Evolutionary conservation across 2,113 vertebrate species (phyloP).

Genomic region (Cryptotis parvus): DNA sequence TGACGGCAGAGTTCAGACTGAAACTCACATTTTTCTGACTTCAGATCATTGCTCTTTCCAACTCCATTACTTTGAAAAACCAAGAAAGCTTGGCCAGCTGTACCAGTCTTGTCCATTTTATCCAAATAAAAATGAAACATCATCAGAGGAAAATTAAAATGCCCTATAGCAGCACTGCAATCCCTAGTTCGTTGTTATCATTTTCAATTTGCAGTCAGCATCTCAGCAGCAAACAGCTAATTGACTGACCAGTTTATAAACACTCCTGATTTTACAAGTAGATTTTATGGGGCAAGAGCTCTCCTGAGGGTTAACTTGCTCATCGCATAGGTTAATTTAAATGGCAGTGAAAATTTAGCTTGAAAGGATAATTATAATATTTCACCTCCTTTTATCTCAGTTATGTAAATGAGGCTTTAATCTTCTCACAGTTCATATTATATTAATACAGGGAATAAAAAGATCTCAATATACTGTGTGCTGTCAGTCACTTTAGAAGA

Average conservation of each 20-base stretch:
- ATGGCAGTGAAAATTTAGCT: constrained; percentile 95
- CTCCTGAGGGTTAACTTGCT: constrained; percentile 89
- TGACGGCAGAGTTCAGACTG: background rate
- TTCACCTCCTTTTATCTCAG: constrained; percentile 91
- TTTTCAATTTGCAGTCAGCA: background rate
- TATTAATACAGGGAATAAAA: constrained; percentile 87
- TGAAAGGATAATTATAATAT: constrained; percentile 98
- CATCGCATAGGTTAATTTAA: constrained; percentile 98
- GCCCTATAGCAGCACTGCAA: background rate
- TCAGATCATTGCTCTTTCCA: constrained; percentile 41
- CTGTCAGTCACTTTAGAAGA: constrained; percentile 88
- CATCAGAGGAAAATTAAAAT: constrained; percentile 53
- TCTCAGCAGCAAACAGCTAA: constrained; percentile 77
- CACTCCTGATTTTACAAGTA: constrained; percentile 79
- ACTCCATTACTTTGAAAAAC: constrained; percentile 50
- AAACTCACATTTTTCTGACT: constrained; percentile 46
- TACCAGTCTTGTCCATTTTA: constrained; percentile 53
- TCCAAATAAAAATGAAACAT: constrained; percentile 65
- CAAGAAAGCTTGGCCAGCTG: constrained; percentile 43
- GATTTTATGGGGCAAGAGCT: constrained; percentile 80
- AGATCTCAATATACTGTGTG: constrained; percentile 89
- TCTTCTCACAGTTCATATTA: constrained; percentile 89
- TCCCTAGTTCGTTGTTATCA: background rate
- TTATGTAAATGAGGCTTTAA: constrained; percentile 95
- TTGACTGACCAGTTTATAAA: constrained; percentile 79